Conservation (phyloP, 2,888 invertebrate genomes). For the Acrobasis repandana region DNA sequence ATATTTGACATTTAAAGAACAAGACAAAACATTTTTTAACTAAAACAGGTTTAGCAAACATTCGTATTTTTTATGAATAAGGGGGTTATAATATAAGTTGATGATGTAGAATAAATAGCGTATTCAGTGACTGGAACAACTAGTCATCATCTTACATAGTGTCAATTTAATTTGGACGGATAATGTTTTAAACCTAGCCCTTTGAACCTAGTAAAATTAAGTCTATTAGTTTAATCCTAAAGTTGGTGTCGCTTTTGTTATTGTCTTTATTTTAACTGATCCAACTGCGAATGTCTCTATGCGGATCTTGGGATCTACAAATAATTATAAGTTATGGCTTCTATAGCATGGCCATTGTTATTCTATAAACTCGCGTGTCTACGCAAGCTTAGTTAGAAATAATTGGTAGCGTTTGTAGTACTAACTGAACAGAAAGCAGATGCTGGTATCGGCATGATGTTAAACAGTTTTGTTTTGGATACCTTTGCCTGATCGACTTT, state of each 20-base stretch:
- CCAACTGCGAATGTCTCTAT: slow-evolving; percentile 26
- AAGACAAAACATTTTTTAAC: too few species aligned
- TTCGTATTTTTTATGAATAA: too few species aligned
- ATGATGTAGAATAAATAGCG: too few species aligned
- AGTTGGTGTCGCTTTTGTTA: not conserved
- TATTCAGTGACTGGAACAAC: too few species aligned
- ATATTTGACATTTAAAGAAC: too few species aligned
- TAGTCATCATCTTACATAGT: too few species aligned
- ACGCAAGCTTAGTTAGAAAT: not conserved
- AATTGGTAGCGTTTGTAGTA: not conserved
- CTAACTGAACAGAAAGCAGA: not conserved
- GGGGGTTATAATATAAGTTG: too few species aligned
- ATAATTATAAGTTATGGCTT: slow-evolving; percentile 12
- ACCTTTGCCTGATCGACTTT: not conserved
- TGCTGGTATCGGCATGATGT: not conserved
- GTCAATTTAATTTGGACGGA: too few species aligned
- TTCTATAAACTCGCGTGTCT: not conserved
- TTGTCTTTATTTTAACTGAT: not conserved
- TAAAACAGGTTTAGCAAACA: too few species aligned
- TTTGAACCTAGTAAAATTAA: too few species aligned
- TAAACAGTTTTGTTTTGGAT: not conserved
- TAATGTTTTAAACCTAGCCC: too few species aligned
- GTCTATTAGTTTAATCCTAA: too few species aligned
- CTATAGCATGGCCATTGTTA: not conserved
- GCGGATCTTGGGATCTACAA: slow-evolving; percentile 19